Evolutionary conservation across 2,113 vertebrate genomes (phyloP), one percentile per base, ranked within the genome.

Genomic region (Protobothrops flavoviridis): DNA sequence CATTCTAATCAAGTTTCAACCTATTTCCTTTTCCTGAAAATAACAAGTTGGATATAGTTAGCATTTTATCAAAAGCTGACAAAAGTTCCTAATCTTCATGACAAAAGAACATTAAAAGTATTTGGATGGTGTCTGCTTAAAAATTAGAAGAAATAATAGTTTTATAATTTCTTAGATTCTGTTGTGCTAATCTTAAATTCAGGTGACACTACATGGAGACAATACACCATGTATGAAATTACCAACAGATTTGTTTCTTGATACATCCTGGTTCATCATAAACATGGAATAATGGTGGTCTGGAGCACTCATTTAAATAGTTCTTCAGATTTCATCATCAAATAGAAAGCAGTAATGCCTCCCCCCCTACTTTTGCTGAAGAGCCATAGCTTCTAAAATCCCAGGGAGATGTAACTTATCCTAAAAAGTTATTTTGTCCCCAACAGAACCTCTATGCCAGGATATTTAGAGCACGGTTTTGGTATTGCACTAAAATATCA

Each of bases 401-500:
- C 9, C 23, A 86, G 91, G 29, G 64, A 74, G 13, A 74, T 74
- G n/a, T 74, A n/a, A 57, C 43, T 74, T 95, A 48, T 39, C 85
- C 52, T 29, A 86, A 91, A 90, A 94, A 92, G 3, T 5, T 88
- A 33, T 57, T 57, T 23, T 23, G 20, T 3, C 33, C 7, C 91
- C 50, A 24, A 48, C 87, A 43, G 81, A 91, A 92, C 39, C 88
- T 89, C 64, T 81, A 0, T 26, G 90, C 59, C 90, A 50, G 50
- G 93, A 88, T 92, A 81, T 94, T 95, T 13, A 95, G 29, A 8
- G n/a, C n/a, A 55, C 4, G 29, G 95, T 93, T 88, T 52, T 61
- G 74, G 43, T 11, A 91, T 94, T 96, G 94, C 15, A 96, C 95
- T 93, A 94, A 93, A 92, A 56, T 87, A 59, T 91, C 81, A 53